Base-by-base conservation (phyloP, 2,888 invertebrate genomes). In the Girardia tigrina region DNA sequence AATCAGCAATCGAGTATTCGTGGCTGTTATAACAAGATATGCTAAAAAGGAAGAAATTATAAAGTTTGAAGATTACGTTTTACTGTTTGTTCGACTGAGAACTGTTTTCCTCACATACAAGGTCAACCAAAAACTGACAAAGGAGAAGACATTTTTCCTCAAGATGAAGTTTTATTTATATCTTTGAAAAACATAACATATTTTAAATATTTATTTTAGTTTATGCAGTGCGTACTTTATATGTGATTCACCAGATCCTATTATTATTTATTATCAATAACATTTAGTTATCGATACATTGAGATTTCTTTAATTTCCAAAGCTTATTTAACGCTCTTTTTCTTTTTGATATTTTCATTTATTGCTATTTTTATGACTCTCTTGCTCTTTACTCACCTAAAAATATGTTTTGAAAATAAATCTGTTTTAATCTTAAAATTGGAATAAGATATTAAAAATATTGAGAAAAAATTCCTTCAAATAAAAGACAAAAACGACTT, bases 11-110 rank as follows among this genome's bases (percentile, higher is more conserved):
- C 90, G 89, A 81, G 88, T 92, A 73, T 88, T 94, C 75, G 91
- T 91, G 84, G 89, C 91, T 26, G 86, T 95, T 77, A 91, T 92
- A 73, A 91, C 93, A 86, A 89, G 94, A 82, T 95, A 93, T 85
- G 91, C 92, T 75, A 89, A 90, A 78, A 80, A 80, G 76, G 89
- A 90, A 79, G 91, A 91, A 36, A 88, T 89, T 84, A 89, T 95
- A 78, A 88, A 89, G 79, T 94, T 95, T 83, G 93, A 94, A 81
- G 94, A 94, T 85, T 95, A 91, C 85, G 90, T 95, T 79, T 90
- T 92, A 89, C 93, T 93, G 84, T 88, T 92, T 28, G 90, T 94
- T 79, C 90, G 92, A 84, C 87, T 95, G 78, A 94, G 92, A 87
- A 90, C 91, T 74, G 93, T 93, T 91, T 91, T 95, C 82, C 92